phyloP scores from a whole-genome alignment of 2,113 vertebrate genomes.

The Tapirus terrestris region DNA sequence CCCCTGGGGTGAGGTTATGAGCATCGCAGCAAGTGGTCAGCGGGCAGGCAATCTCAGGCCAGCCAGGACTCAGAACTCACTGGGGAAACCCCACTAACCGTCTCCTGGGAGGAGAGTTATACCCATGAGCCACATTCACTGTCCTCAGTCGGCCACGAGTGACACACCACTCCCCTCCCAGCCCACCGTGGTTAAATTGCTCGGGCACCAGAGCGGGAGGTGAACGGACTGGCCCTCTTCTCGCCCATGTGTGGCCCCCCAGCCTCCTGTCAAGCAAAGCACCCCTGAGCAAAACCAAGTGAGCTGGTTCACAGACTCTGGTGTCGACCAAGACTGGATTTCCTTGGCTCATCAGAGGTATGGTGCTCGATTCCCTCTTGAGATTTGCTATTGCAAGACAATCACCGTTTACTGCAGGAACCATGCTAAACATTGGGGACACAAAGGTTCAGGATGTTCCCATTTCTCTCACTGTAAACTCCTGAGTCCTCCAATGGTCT shows the following conservation, averaged over 20 bases:
- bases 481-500: background rate
- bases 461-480: background rate
- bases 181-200: background rate
- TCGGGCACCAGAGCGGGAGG: background rate
- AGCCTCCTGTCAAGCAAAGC: background rate
- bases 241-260: accelerated
- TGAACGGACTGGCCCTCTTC: background rate
- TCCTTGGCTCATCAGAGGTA: background rate
- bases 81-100: background rate
- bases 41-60: background rate
- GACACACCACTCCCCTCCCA: background rate
- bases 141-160: background rate
- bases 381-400: background rate
- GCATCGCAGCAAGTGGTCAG: background rate
- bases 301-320: background rate
- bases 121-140: background rate
- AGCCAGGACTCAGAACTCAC: background rate
- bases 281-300: background rate
- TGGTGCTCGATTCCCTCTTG: background rate
- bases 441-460: background rate
- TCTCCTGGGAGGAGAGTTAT: background rate
- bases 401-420: background rate
- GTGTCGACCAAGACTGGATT: background rate
- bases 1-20: background rate
- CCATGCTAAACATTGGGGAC: background rate